Evolutionary conservation across 2,113 vertebrate genomes (phyloP), one percentile per base, ranked within the genome.

Genomic region (Carassius carassius): DNA sequence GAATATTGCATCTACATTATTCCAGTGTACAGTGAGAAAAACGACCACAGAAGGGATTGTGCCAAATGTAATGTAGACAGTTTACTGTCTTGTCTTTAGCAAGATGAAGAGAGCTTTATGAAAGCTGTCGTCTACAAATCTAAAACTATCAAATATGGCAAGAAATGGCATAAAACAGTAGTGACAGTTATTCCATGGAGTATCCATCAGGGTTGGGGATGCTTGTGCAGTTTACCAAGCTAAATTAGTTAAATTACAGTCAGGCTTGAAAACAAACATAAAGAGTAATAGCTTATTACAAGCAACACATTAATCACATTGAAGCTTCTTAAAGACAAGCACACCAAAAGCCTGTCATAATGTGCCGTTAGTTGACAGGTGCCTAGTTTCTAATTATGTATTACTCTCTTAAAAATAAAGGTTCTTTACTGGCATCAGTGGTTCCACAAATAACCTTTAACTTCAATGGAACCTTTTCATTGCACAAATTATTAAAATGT

Each of bases 81-180:
- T 62, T 72, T 16, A 17, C 69, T 70, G 44, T 29, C 0, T 17
- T 32, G 35, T 62, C 17, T 49, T 10, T 32, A 23, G 56, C 41
- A 67, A 29, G 32, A 80, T 80, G 75, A 62, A n/a, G 37, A 21
- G 19, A 41, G 19, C 29, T 13, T 37, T 58, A 60, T 78, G 60
- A 78, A 37, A 60, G 11, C 11, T 60, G 54, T 37, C 75, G 1
- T n/a, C 51, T 37, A 60, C 51, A 78, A 73, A 87, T 82, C 62
- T 76, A 75, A 44, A 65, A 6, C 19, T 72, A 23, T 73, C 6
- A 37, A 44, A 73, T 73, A 73, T 44, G 19, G 16, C 74, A 78
- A 37, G 19, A 54, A 5, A 58, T 19, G 73, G 8, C 25, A 54
- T 58, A 35, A 37, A 14, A 37, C 51, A 2, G 2, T 12, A 58